These are phyloP conservation scores for Lasiurus cinereus DNA, from an alignment of 2,113 vertebrate genomes.

Conservation along the genomic window DNA sequence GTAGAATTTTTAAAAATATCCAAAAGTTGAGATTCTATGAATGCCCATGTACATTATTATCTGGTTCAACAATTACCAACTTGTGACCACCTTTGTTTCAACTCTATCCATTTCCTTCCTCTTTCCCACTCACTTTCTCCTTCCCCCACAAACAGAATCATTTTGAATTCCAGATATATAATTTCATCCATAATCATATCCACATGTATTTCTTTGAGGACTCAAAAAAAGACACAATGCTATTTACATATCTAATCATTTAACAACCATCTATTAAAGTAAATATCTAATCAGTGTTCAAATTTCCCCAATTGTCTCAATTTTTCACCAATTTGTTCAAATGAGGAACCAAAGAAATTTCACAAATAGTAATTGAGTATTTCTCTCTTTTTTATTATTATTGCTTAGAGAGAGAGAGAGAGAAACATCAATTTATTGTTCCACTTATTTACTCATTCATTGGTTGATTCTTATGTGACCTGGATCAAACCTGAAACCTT, in stretches of 20 bases:
- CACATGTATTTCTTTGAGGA: background rate
- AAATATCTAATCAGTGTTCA: background rate
- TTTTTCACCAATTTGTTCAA: background rate
- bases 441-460: background rate
- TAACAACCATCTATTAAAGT: background rate
- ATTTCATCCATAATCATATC: background rate
- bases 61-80: background rate
- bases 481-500: background rate
- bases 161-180: background rate
- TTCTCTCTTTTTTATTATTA: background rate
- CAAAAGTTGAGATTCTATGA: background rate
- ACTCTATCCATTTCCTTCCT: background rate
- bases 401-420: background rate
- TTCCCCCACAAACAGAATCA: background rate
- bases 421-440: background rate
- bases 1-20: background rate
- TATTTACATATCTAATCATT: background rate
- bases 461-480: background rate
- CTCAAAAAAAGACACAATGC: background rate
- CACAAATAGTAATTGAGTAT: background rate
- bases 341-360: background rate
- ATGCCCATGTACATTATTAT: background rate
- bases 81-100: background rate
- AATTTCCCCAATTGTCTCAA: background rate
- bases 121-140: background rate